These are phyloP conservation scores for Tapirus terrestris DNA, from an alignment of 2,113 vertebrate genomes.

Conservation along the genomic window DNA sequence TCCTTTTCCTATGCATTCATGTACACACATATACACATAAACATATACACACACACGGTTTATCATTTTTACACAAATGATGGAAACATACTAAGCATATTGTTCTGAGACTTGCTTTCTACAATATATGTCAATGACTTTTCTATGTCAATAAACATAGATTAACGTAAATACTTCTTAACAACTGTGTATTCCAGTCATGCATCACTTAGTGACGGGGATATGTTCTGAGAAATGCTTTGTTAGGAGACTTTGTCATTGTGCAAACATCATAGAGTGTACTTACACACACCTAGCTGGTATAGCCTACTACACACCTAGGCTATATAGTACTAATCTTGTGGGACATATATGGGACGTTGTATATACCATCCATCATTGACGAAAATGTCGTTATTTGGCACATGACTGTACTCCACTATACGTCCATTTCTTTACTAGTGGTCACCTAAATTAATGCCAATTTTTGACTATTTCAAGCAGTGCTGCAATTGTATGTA, in stretches of 20 bases:
- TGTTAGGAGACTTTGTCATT: no score
- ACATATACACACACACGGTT: background rate
- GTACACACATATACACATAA: background rate
- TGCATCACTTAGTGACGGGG: no score
- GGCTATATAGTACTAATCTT: no score
- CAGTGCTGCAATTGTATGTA: background rate
- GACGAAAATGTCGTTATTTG: no score
- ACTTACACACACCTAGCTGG: no score
- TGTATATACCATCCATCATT: no score
- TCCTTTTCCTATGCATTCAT: background rate
- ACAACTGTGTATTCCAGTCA: background rate
- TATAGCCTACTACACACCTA: no score
- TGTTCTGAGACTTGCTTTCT: background rate
- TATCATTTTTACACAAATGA: background rate
- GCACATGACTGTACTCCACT: background rate
- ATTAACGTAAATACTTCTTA: background rate
- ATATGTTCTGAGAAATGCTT: no score
- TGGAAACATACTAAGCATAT: background rate
- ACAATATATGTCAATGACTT: background rate
- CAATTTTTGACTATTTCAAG: constrained; percentile 24
- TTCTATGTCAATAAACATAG: background rate
- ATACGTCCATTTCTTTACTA: background rate
- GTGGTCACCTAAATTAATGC: background rate
- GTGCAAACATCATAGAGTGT: no score
- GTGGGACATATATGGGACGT: no score